Percentiles rank a stretch among this genome's conserved stretches.
Evolutionary conservation across 2,797 vertebrate species (phyloP).

Genomic region (Myripristis jacobus): DNA sequence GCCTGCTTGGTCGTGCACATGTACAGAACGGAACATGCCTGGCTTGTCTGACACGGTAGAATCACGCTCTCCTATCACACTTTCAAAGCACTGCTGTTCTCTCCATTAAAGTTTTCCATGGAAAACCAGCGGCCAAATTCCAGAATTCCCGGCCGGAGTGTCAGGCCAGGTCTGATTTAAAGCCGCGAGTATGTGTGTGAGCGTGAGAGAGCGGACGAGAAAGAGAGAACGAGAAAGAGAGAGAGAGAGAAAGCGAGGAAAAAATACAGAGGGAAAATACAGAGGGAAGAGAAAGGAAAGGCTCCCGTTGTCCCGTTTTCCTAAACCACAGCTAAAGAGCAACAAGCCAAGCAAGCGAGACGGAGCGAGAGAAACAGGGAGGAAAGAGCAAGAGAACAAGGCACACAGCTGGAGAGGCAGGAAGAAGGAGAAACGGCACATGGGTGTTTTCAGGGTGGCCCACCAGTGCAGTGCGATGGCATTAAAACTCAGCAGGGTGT

Average conservation of each 20-base stretch:
- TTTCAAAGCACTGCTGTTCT: slow-evolving; percentile 77
- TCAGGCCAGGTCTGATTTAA: slow-evolving; percentile 65
- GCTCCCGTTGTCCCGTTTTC: slow-evolving; percentile 71
- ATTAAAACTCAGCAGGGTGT: slow-evolving; percentile 38
- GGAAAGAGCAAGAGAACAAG: slow-evolving; percentile 30
- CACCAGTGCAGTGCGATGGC: slow-evolving; percentile 29
- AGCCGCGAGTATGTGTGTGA: slow-evolving; percentile 25
- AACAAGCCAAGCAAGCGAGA: slow-evolving; percentile 51
- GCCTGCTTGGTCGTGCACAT: slow-evolving; percentile 72
- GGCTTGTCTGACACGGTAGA: slow-evolving; percentile 74
- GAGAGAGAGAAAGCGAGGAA: slow-evolving; percentile 41
- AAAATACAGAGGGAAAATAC: too few species aligned
- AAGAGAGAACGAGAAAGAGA: slow-evolving; percentile 27
- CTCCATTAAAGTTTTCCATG: slow-evolving; percentile 80
- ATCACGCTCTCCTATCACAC: slow-evolving; percentile 72
- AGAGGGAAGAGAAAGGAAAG: slow-evolving; percentile 58
- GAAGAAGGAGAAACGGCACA: slow-evolving; percentile 52
- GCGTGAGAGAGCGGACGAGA: slow-evolving; percentile 25
- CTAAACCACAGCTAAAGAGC: slow-evolving; percentile 58
- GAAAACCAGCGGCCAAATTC: slow-evolving; percentile 76
- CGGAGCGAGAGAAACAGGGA: neutral
- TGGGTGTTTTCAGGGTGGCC: slow-evolving; percentile 65
- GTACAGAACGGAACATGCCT: slow-evolving; percentile 78
- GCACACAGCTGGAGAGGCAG: slow-evolving; percentile 33
- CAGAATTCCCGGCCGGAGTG: slow-evolving; percentile 72